These are phyloP conservation scores for Ianthella basta DNA, from an alignment of 37 sponge, comb jelly and placozoan species.

Conservation along the genomic window DNA sequence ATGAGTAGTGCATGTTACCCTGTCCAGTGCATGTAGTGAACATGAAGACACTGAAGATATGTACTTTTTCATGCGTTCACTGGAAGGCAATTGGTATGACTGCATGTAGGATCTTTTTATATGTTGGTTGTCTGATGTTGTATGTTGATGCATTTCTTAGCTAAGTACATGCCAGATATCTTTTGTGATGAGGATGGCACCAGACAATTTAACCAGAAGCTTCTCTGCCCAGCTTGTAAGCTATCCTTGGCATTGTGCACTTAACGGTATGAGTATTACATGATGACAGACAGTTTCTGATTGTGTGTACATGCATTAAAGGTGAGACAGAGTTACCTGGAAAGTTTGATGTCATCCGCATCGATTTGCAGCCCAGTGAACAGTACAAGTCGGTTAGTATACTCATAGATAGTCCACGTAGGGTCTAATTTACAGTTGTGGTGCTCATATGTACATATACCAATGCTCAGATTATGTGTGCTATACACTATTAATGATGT, in stretches of 20 bases:
- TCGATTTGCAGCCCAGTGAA: constrained; percentile 83
- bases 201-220: constrained; percentile 77
- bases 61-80: no score
- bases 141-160: background rate
- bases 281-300: background rate
- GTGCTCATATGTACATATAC: no score
- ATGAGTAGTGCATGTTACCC: no score
- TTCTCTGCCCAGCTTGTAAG: constrained; percentile 86
- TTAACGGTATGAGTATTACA: background rate
- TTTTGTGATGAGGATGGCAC: constrained; percentile 94
- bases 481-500: background rate
- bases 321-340: constrained; percentile 77
- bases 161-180: constrained; percentile 58
- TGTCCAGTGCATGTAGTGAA: no score
- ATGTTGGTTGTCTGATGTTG: background rate
- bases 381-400: constrained; percentile 87
- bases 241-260: background rate
- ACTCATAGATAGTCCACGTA: background rate
- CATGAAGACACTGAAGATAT: no score
- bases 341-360: constrained; percentile 74
- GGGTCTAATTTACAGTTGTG: no score
- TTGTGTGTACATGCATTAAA: constrained; percentile 4
- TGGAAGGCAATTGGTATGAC: no score
- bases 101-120: no score
- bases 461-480: background rate